A percentile compares a stretch with the other conserved stretches of the same genome.
phyloP scores from a whole-genome alignment of 2,113 vertebrate genomes.

The Zosterops lateralis region DNA sequence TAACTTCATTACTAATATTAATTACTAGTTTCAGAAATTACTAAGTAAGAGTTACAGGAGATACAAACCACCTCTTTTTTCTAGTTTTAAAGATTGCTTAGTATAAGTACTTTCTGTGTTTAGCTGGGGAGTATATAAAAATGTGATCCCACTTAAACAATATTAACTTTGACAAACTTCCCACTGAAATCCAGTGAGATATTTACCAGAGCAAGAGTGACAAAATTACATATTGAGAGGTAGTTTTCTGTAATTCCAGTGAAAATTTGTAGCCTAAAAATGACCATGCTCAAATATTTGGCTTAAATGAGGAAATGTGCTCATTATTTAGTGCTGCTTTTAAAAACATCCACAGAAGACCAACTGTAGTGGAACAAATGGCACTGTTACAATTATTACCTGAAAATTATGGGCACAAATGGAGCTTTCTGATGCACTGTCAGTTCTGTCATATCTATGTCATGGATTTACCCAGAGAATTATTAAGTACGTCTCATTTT shows the following conservation, averaged over 20 bases:
- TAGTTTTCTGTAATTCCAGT: background rate
- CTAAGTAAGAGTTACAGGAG: background rate
- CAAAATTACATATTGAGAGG: background rate
- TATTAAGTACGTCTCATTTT: conserved; percentile 59
- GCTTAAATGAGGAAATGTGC: conserved; percentile 21
- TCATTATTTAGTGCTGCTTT: conserved; percentile 16
- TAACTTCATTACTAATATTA: background rate
- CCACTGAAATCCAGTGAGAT: background rate
- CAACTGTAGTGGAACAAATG: conserved; percentile 40
- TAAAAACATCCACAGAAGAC: conserved; percentile 12
- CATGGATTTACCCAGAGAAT: conserved; percentile 51
- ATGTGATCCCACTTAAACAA: background rate
- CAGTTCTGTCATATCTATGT: conserved; percentile 49
- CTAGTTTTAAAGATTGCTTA: background rate
- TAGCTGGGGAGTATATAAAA: background rate
- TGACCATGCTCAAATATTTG: background rate
- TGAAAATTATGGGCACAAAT: conserved; percentile 56
- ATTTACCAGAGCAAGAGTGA: background rate
- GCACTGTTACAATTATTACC: conserved; percentile 21
- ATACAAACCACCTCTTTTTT: background rate
- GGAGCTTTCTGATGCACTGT: conserved; percentile 48
- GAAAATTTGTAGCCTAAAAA: conserved; percentile 10
- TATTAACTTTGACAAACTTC: background rate
- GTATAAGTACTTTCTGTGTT: background rate
- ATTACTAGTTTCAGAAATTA: background rate